Conservation (phyloP, 2,797 vertebrate genomes). For the Nasua narica region DNA sequence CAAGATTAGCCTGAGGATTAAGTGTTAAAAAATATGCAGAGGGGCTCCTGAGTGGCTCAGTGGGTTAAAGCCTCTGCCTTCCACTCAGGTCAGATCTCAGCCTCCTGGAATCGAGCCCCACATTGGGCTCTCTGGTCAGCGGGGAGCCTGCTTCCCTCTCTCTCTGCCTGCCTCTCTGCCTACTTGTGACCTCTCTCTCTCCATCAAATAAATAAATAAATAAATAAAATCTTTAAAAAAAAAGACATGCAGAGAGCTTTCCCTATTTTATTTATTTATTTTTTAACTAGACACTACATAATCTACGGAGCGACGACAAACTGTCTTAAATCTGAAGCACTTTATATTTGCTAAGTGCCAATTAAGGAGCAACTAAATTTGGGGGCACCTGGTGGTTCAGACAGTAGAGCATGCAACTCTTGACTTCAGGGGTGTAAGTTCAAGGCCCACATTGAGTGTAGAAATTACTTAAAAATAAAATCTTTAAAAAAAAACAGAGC, state of each 20-base stretch:
- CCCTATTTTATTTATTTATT: constrained; percentile 6
- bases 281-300: not conserved
- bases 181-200: too few species aligned
- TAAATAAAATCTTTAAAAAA: not conserved
- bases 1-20: not conserved
- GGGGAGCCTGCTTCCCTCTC: too few species aligned
- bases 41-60: too few species aligned
- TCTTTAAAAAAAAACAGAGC: not conserved
- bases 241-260: not conserved
- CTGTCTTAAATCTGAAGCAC: not conserved
- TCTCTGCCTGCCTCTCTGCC: too few species aligned
- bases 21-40: not conserved
- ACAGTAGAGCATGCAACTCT: not conserved
- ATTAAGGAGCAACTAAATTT: not conserved
- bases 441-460: not conserved
- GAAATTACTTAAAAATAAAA: not conserved
- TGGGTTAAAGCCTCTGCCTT: too few species aligned
- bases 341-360: not conserved
- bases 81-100: too few species aligned
- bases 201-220: too few species aligned
- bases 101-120: too few species aligned
- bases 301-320: not conserved
- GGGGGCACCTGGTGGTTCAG: not conserved
- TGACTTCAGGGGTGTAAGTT: not conserved
- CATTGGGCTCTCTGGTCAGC: too few species aligned